Conservation (phyloP, 2,113 vertebrate species). For the Podarcis cretensis region DNA sequence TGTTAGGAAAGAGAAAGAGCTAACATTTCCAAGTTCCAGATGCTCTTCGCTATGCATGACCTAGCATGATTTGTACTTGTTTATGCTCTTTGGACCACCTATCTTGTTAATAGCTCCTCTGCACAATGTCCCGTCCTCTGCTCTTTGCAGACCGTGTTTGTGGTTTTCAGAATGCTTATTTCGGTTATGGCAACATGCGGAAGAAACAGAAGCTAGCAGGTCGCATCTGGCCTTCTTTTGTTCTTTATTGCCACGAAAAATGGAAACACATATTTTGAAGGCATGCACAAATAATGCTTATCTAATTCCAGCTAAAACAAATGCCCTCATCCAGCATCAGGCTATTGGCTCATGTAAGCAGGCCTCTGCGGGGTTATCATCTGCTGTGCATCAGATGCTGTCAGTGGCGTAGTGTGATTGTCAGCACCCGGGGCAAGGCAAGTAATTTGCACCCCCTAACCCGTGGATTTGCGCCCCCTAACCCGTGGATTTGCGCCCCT, state of each 20-base stretch:
- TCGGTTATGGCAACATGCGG: constrained; percentile 12
- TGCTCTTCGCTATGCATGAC: neutral
- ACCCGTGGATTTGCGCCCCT: too few relatives aligned
- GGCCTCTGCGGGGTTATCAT: neutral
- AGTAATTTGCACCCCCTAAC: too few relatives aligned
- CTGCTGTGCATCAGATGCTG: neutral
- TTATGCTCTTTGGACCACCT: constrained; percentile 28
- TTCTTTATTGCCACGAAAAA: neutral
- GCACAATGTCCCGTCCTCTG: neutral
- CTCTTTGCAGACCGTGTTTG: neutral
- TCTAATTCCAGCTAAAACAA: neutral
- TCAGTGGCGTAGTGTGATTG: too few relatives aligned
- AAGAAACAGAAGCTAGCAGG: constrained; percentile 4
- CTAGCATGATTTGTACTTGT: neutral
- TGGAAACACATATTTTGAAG: neutral
- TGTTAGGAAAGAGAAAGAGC: constrained; percentile 7
- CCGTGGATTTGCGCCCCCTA: too few relatives aligned
- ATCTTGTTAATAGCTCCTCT: constrained; percentile 16
- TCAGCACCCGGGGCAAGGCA: too few relatives aligned
- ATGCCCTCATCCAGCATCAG: neutral
- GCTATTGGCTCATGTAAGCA: too few relatives aligned
- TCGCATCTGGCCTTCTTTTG: neutral
- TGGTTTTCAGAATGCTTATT: constrained; percentile 9
- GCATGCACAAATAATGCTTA: neutral
- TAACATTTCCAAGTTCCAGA: constrained; percentile 9